Conservation (phyloP, 92 coral and sea anemone genomes). For the Porites lobata region DNA sequence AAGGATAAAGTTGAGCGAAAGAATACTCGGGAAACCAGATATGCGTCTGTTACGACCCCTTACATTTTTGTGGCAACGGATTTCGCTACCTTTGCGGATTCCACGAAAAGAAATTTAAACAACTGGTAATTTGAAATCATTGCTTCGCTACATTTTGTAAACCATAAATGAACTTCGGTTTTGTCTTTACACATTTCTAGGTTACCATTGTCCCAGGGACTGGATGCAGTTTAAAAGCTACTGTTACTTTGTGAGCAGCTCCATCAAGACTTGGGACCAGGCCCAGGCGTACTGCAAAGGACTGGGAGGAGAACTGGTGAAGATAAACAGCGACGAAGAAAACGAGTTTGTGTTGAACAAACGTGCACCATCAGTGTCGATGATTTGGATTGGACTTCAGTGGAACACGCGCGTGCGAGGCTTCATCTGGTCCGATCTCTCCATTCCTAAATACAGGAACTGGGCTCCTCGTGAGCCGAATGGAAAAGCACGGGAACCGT, state of each 20-base stretch:
- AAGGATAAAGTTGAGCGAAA: no score
- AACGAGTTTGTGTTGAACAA: conserved; percentile 1
- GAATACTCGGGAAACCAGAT: no score
- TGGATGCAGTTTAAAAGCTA: background rate
- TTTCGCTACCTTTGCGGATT: no score
- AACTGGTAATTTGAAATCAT: no score
- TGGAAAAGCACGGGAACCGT: background rate
- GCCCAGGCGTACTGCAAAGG: background rate
- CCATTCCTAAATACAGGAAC: background rate
- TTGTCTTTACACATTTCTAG: no score
- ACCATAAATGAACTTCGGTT: no score
- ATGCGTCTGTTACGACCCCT: no score
- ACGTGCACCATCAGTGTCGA: background rate
- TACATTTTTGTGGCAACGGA: no score
- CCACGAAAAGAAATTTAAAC: no score
- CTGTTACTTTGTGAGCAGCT: conserved; percentile 17
- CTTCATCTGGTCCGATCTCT: background rate
- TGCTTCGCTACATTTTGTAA: no score
- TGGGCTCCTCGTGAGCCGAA: conserved; percentile 25
- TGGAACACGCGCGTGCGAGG: background rate
- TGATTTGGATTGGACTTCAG: background rate
- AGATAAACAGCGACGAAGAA: background rate
- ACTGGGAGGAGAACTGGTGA: conserved; percentile 33
- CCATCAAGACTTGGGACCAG: background rate
- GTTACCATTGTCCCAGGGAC: background rate